Evolutionary conservation across 2,888 invertebrate genomes (phyloP).

Genomic region (Xanthostigma xanthostigma): DNA sequence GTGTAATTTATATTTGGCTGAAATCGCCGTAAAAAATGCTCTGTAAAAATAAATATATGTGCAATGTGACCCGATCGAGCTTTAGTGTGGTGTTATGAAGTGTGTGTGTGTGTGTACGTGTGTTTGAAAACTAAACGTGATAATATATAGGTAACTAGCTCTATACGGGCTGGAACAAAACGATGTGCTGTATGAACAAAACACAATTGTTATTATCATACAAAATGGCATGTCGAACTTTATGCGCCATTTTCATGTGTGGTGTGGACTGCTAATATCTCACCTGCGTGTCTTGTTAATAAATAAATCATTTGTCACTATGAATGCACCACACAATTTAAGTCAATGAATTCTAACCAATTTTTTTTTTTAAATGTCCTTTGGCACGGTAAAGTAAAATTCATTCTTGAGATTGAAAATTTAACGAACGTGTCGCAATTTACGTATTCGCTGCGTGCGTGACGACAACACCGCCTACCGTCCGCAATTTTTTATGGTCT

Average conservation of each 20-base stretch:
- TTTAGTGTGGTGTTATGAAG: neutral
- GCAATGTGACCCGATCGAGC: slow-evolving; percentile 1
- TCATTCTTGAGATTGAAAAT: no score
- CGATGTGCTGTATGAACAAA: neutral
- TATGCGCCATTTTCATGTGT: neutral
- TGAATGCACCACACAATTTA: neutral
- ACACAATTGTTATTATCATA: neutral
- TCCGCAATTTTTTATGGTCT: no score
- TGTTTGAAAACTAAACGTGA: neutral
- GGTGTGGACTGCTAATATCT: slow-evolving; percentile 18
- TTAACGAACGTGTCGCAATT: no score
- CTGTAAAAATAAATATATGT: neutral
- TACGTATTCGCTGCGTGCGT: no score
- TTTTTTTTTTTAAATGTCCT: no score
- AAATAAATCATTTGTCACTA: slow-evolving; percentile 8
- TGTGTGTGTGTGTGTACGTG: neutral
- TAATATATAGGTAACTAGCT: neutral
- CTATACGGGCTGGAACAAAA: neutral
- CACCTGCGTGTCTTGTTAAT: slow-evolving; percentile 23
- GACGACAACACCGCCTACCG: no score
- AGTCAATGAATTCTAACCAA: no score
- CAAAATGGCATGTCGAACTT: neutral
- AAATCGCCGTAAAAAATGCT: neutral
- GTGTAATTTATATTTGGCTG: neutral
- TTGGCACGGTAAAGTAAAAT: no score